phyloP scores from a whole-genome alignment of 2,113 vertebrate species.

The Andinoacara biseriatus region DNA sequence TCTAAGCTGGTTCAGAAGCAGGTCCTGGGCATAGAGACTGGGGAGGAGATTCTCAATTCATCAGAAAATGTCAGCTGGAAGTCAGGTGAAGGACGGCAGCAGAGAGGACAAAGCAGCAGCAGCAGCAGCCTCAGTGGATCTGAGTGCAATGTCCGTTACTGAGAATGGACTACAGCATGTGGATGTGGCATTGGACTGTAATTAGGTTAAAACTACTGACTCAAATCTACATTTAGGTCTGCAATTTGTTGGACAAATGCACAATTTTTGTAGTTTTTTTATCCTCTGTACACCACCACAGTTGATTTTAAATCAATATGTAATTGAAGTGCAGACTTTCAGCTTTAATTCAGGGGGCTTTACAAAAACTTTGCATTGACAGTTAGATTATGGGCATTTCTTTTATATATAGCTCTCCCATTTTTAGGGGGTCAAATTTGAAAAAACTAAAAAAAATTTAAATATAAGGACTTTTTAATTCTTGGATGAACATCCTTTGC shows the following conservation, averaged over 20 bases:
- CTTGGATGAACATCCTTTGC: no score
- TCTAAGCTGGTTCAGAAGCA: slow-evolving; percentile 92
- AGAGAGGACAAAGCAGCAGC: slow-evolving; percentile 58
- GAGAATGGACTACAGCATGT: background rate
- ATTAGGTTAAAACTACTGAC: background rate
- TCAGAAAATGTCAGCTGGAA: background rate
- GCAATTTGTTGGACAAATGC: background rate
- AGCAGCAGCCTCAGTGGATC: slow-evolving; percentile 63
- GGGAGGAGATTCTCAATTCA: slow-evolving; percentile 37
- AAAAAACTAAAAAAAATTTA: no score
- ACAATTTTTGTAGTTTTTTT: background rate
- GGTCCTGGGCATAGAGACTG: slow-evolving; percentile 83
- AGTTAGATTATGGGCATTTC: no score
- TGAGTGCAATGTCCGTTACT: slow-evolving; percentile 52
- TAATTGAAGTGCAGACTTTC: background rate
- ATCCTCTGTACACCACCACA: background rate
- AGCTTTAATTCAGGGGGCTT: background rate
- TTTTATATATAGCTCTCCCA: no score
- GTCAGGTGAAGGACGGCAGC: background rate
- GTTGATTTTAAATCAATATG: background rate
- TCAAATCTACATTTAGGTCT: background rate
- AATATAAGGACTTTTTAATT: no score
- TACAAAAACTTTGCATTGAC: no score
- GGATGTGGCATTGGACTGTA: background rate
- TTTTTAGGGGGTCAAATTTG: no score